Base-by-base conservation (phyloP, 35 echinoderm and acorn worm species). In the Eucidaris tribuloides region DNA sequence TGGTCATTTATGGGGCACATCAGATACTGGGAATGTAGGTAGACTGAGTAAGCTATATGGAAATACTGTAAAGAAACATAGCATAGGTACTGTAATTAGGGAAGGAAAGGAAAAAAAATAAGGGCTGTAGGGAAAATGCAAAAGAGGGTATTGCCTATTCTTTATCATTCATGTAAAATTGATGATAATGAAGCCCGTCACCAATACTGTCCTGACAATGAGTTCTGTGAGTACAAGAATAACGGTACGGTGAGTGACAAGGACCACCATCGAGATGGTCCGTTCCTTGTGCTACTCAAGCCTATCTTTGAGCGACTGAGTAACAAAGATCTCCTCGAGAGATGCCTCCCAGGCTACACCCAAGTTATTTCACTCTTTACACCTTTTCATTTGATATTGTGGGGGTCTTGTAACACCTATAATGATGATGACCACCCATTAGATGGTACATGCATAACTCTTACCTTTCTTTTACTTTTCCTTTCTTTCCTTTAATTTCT, bases 331-430 rank as follows among this genome's bases (percentile, higher is more conserved):
- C 60, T 87, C 2, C 48, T 87, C 3, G 19, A 62, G 39, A 41
- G 85, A 46, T 87, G 85, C 40, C n/a, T 87, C 19, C 31, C 50
- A 33, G 85, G 85, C 1, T 59, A 24, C 0, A 80, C 68, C n/a
- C 85, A 80, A n/a, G n/a, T n/a, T n/a, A n/a, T n/a, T n/a, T n/a
- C n/a, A n/a, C n/a, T n/a, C n/a, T n/a, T n/a, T n/a, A n/a, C n/a
- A n/a, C n/a, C n/a, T n/a, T n/a, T n/a, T n/a, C n/a, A n/a, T n/a
- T n/a, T n/a, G n/a, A n/a, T n/a, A n/a, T n/a, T n/a, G n/a, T n/a
- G n/a, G n/a, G n/a, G n/a, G n/a, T n/a, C n/a, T n/a, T n/a, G n/a
- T n/a, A n/a, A n/a, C n/a, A n/a, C n/a, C n/a, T n/a, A n/a, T n/a
- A n/a, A n/a, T n/a, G n/a, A n/a, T n/a, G n/a, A n/a, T n/a, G n/a